These are phyloP conservation scores for Rhabdomys pumilio DNA, from an alignment of 2,797 vertebrate species.

Conservation along the genomic window DNA sequence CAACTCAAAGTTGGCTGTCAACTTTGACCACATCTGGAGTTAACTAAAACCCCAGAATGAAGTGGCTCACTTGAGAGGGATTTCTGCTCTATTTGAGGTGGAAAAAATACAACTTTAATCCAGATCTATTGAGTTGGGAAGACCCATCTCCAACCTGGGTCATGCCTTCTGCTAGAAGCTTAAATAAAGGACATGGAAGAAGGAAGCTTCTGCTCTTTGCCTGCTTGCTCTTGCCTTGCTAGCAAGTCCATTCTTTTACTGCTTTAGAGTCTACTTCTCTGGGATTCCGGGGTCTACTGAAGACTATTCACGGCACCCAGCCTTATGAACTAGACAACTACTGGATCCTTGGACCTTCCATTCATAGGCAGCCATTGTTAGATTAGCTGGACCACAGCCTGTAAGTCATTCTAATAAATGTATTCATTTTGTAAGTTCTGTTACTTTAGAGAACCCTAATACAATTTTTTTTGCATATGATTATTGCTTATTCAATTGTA, in stretches of 20 bases:
- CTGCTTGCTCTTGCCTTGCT: background rate
- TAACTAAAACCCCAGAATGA: background rate
- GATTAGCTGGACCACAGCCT: background rate
- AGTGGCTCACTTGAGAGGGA: background rate
- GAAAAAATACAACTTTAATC: background rate
- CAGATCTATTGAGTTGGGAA: background rate
- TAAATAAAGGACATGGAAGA: background rate
- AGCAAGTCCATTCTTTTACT: background rate
- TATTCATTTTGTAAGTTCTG: background rate
- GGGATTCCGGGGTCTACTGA: background rate
- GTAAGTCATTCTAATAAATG: background rate
- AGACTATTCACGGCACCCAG: background rate
- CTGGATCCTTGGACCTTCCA: background rate
- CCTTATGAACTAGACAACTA: background rate
- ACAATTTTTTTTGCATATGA: background rate
- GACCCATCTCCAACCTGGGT: background rate
- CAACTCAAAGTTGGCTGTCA: too few species aligned
- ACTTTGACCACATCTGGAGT: background rate
- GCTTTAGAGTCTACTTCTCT: background rate
- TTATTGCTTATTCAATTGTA: constrained; percentile 39
- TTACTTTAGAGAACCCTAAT: background rate
- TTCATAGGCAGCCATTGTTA: background rate
- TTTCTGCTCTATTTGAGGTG: background rate
- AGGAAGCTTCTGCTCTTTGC: background rate
- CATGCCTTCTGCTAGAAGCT: background rate